phyloP scores from a whole-genome alignment of 2,113 vertebrate genomes.

The Amphilophus citrinellus region DNA sequence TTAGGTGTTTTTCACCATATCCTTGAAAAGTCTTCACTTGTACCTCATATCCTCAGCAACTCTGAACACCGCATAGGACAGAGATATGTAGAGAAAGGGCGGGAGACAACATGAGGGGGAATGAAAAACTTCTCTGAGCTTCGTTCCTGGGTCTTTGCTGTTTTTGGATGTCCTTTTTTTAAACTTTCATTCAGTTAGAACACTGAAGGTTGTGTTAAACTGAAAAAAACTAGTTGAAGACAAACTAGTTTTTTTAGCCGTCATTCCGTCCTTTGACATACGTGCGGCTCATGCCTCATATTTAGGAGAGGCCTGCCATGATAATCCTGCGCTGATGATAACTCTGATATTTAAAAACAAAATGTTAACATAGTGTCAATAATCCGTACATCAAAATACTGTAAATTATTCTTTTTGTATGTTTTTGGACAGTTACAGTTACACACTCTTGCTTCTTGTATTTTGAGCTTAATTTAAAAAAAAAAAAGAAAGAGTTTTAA shows the following conservation, averaged over 20 bases:
- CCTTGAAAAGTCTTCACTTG: conserved; percentile 56
- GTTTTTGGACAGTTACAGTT: background rate
- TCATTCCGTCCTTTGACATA: background rate
- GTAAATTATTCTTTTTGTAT: background rate
- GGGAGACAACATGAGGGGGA: conserved; percentile 3
- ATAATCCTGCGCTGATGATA: background rate
- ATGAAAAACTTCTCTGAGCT: conserved; percentile 15
- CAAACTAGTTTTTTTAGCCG: background rate
- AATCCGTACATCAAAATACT: background rate
- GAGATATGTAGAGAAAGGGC: conserved; percentile 25
- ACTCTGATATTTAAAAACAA: background rate
- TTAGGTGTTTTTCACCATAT: conserved; percentile 56
- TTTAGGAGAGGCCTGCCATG: background rate
- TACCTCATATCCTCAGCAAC: conserved; percentile 48
- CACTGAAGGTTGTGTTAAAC: background rate
- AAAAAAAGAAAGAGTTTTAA: too few species aligned
- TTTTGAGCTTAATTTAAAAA: background rate
- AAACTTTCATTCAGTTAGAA: background rate
- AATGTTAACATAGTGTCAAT: background rate
- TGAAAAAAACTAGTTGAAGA: background rate
- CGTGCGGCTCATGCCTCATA: background rate
- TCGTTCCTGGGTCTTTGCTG: background rate
- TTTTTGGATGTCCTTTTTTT: background rate
- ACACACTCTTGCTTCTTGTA: background rate
- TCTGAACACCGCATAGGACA: conserved; percentile 61